phyloP scores from a whole-genome alignment of 2,797 vertebrate species.

The Spatula clypeata region DNA sequence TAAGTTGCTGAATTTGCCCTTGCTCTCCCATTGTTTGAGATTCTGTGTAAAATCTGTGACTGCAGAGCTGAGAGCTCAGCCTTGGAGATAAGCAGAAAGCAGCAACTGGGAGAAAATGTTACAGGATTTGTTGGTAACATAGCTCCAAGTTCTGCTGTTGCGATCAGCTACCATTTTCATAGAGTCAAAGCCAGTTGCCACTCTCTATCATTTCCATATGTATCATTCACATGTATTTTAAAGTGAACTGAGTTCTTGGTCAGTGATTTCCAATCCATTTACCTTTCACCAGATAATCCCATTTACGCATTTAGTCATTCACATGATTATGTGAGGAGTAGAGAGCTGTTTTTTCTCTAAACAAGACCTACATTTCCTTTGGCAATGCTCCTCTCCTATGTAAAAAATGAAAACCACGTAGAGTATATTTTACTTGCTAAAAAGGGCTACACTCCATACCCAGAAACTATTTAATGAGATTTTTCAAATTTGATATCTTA shows the following conservation, averaged over 20 bases:
- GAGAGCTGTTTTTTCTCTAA: neutral
- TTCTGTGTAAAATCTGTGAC: neutral
- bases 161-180: neutral
- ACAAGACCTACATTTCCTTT: constrained; percentile 18
- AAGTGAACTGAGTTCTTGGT: neutral
- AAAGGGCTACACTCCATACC: neutral
- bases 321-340: neutral
- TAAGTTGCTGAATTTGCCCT: neutral
- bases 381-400: neutral
- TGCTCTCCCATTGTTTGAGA: constrained; percentile 3
- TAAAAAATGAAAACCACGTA: neutral
- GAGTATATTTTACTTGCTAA: neutral
- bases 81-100: constrained; percentile 11
- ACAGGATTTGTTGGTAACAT: neutral
- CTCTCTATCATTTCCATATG: neutral
- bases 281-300: neutral
- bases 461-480: neutral
- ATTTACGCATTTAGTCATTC: neutral
- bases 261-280: neutral
- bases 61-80: neutral
- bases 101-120: neutral
- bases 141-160: neutral
- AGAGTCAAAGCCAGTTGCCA: neutral
- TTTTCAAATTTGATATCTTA: neutral
- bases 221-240: neutral